These are phyloP conservation scores for Panopea generosa DNA, from an alignment of 2,888 invertebrate species.

Conservation along the genomic window DNA sequence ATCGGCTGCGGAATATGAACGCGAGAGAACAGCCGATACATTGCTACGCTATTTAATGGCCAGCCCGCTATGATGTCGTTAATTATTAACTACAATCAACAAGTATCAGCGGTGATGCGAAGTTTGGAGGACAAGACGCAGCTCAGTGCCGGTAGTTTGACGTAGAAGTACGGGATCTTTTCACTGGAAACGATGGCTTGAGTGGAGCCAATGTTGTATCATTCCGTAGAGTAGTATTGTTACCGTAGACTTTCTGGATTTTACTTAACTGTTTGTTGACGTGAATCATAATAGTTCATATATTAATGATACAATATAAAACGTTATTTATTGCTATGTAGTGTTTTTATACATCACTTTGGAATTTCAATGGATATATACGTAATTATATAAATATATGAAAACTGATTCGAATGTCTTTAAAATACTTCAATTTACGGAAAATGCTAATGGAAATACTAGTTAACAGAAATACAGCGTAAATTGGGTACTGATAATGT, in stretches of 20 bases:
- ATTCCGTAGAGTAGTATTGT: conserved; percentile 41
- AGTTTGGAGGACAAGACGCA: conserved; percentile 24
- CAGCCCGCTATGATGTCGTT: conserved; percentile 53
- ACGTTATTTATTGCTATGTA: too few relatives aligned
- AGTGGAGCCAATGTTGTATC: background rate
- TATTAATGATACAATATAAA: too few relatives aligned
- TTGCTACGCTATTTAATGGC: conserved; percentile 45
- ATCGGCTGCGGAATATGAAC: background rate
- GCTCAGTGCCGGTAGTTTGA: background rate
- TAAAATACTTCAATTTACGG: too few relatives aligned
- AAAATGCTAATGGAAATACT: too few relatives aligned
- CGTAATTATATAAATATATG: too few relatives aligned
- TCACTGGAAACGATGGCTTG: conserved; percentile 17
- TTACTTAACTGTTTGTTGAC: background rate
- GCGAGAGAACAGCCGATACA: background rate
- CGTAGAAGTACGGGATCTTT: background rate
- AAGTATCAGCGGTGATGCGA: conserved; percentile 40
- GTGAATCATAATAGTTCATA: too few relatives aligned
- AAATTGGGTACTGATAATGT: too few relatives aligned
- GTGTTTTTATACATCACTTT: too few relatives aligned
- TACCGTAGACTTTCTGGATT: conserved; percentile 11
- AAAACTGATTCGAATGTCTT: too few relatives aligned
- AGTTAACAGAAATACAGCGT: too few relatives aligned
- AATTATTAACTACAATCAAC: conserved; percentile 63
- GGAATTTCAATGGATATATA: too few relatives aligned